phyloP scores from a whole-genome alignment of 2,888 invertebrate species.

The Urechis unicinctus region DNA sequence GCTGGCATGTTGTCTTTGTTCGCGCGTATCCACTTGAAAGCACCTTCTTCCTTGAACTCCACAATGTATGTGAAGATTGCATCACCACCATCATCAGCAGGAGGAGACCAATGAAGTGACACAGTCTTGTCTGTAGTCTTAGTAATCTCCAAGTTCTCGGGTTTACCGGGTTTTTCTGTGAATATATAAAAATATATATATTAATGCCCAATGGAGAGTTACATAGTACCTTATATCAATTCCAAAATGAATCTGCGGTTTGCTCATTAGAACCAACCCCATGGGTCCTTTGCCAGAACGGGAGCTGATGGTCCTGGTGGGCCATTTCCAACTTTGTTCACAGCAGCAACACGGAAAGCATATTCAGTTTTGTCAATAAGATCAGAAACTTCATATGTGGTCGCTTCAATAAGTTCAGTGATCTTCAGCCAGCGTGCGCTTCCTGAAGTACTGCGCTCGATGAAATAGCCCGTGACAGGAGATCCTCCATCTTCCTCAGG shows the following conservation, averaged over 20 bases:
- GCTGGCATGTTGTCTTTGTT: constrained; percentile 17
- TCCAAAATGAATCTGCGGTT: no score
- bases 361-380: constrained; percentile 57
- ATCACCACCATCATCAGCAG: constrained; percentile 86
- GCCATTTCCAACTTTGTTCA: constrained; percentile 62
- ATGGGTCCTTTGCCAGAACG: constrained; percentile 31
- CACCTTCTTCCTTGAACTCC: constrained; percentile 55
- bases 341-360: constrained; percentile 46
- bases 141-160: constrained; percentile 27
- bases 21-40: constrained; percentile 38
- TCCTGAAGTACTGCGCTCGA: constrained; percentile 57
- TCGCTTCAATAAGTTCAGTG: constrained; percentile 13
- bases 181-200: no score
- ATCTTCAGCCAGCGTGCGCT: constrained; percentile 18
- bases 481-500: constrained; percentile 38
- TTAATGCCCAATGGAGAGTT: no score
- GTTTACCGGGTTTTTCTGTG: constrained; percentile 65
- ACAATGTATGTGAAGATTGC: constrained; percentile 80
- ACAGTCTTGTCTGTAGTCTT: constrained; percentile 34
- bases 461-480: constrained; percentile 42
- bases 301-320: constrained; percentile 18
- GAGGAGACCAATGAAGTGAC: constrained; percentile 75
- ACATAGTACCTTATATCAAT: no score
- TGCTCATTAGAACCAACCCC: constrained; percentile 50
- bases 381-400: constrained; percentile 19